phyloP scores from a whole-genome alignment of 2,113 vertebrate genomes.

The Gobio gobio region DNA sequence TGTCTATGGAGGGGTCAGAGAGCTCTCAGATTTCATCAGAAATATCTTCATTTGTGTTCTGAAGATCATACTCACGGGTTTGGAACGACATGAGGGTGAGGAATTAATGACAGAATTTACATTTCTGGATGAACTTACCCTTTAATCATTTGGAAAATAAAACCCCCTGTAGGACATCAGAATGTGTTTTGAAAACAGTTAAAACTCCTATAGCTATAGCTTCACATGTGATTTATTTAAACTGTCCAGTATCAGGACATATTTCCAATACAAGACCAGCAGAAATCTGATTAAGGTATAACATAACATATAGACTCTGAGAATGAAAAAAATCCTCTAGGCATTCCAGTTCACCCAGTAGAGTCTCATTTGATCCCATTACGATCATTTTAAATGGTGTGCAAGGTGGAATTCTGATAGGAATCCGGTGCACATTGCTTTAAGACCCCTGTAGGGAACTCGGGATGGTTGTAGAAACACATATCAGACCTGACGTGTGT shows the following conservation, averaged over 20 bases:
- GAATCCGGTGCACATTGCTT: not conserved
- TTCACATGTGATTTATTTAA: not conserved
- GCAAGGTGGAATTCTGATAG: not conserved
- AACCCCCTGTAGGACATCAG: not conserved
- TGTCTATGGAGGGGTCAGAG: too few species aligned
- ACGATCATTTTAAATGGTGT: conserved; percentile 9
- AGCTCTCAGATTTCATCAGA: too few species aligned
- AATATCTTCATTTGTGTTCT: too few species aligned
- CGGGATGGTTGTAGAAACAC: not conserved
- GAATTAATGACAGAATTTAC: too few species aligned
- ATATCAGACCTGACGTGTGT: not conserved
- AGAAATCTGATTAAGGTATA: not conserved
- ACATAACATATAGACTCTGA: not conserved
- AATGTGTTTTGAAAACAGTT: not conserved
- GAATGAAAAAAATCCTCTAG: not conserved
- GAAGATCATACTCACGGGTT: too few species aligned
- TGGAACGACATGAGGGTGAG: too few species aligned
- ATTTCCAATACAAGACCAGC: not conserved
- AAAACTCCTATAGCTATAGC: too few species aligned
- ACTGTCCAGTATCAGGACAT: not conserved
- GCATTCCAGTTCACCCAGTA: not conserved
- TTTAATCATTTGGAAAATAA: not conserved
- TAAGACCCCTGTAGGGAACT: not conserved
- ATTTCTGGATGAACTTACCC: too few species aligned
- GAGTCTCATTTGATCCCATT: conserved; percentile 15